Percentiles rank a stretch among this genome's conserved stretches.
These are phyloP conservation scores for Pachypeltis micranthus DNA, from an alignment of 1,140 invertebrate genomes.

Conservation along the genomic window DNA sequence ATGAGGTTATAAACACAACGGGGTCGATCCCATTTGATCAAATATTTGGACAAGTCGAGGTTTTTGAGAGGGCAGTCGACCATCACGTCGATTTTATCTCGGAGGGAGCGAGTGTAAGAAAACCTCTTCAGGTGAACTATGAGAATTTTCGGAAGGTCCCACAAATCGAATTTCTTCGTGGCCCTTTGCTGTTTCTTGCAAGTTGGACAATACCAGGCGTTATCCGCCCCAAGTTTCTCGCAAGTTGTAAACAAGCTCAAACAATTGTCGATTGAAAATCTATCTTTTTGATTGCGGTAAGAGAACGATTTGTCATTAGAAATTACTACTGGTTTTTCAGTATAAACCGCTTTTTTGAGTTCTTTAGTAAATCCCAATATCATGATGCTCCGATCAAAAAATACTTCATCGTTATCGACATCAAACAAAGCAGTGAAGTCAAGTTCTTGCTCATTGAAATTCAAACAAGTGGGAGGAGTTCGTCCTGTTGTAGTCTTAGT, in stretches of 20 bases:
- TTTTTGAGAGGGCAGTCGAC: conserved; percentile 41
- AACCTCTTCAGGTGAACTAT: conserved; percentile 42
- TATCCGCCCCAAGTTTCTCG: conserved; percentile 25
- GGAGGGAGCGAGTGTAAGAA: conserved; percentile 35
- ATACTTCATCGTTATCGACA: background rate
- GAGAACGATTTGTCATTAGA: background rate
- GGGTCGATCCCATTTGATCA: conserved; percentile 27
- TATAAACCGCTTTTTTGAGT: background rate
- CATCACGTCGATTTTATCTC: conserved; percentile 43
- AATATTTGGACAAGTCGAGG: conserved; percentile 36
- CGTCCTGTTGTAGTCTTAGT: background rate
- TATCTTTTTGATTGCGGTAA: background rate
- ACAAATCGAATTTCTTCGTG: conserved; percentile 79
- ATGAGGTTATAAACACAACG: conserved; percentile 41
- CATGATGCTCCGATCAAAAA: background rate
- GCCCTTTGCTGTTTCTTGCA: conserved; percentile 72
- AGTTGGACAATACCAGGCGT: conserved; percentile 49
- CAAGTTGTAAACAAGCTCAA: conserved; percentile 24
- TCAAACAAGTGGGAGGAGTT: background rate
- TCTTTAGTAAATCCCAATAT: conserved; percentile 10
- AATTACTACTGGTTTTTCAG: background rate
- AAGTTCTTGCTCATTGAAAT: background rate
- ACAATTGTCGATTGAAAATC: conserved; percentile 23
- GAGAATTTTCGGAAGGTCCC: conserved; percentile 73
- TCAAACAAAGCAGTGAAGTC: background rate